Conservation (phyloP, 1,140 invertebrate species). For the Tenebrio molitor region DNA sequence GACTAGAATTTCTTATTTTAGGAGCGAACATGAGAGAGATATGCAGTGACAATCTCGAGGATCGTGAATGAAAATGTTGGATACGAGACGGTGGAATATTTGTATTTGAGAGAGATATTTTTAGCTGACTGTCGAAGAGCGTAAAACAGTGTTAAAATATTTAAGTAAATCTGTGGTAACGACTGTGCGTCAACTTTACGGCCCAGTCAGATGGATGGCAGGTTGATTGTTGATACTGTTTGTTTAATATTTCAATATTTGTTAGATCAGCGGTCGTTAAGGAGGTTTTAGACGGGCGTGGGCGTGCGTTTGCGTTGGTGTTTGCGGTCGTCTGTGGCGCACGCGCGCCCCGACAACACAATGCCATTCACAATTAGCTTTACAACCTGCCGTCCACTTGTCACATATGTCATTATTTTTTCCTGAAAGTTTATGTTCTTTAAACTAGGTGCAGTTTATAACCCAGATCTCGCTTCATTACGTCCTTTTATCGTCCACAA, state of each 20-base stretch:
- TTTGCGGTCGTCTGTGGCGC: slow-evolving; percentile 39
- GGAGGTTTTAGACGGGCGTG: slow-evolving; percentile 19
- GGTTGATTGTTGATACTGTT: slow-evolving; percentile 22
- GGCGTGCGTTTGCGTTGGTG: slow-evolving; percentile 36
- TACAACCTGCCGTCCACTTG: slow-evolving; percentile 49
- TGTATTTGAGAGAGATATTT: too few species aligned
- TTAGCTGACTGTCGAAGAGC: too few species aligned
- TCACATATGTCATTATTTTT: slow-evolving; percentile 52
- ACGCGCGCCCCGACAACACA: slow-evolving; percentile 47
- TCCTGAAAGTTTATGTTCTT: slow-evolving; percentile 33
- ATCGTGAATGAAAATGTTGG: too few species aligned
- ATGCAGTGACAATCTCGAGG: too few species aligned
- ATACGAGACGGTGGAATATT: too few species aligned
- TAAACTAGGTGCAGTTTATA: slow-evolving; percentile 39
- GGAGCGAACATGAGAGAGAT: too few species aligned
- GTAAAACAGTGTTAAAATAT: too few species aligned
- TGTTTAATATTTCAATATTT: slow-evolving; percentile 33
- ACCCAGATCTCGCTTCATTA: slow-evolving; percentile 39
- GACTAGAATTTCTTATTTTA: too few species aligned
- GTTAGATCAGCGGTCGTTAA: slow-evolving; percentile 31
- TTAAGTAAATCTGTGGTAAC: too few species aligned
- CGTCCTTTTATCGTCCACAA: slow-evolving; percentile 26
- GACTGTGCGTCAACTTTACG: not conserved
- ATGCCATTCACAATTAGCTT: slow-evolving; percentile 51
- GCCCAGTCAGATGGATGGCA: not conserved